A percentile compares a stretch with the other conserved stretches of the same genome.
Evolutionary conservation across 53 echinoderm and acorn worm species (phyloP).

Genomic region (Actinopyga echinites): DNA sequence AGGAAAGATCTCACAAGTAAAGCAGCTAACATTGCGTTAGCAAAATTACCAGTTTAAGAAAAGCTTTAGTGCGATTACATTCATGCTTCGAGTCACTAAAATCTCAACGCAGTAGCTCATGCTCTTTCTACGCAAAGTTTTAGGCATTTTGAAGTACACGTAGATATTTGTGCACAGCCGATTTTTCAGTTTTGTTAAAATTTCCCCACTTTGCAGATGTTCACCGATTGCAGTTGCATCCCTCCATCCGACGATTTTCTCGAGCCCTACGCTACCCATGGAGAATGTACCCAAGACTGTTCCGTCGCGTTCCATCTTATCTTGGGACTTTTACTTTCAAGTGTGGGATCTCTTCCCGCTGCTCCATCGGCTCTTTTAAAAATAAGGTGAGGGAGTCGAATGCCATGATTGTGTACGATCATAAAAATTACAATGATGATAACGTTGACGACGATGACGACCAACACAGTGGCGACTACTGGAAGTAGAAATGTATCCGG

Average conservation of each 20-base stretch:
- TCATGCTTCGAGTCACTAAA: no score
- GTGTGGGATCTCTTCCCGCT: slow-evolving; percentile 29
- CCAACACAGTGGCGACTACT: not conserved
- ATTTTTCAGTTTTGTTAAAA: not conserved
- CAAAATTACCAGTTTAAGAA: no score
- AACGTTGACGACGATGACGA: no score
- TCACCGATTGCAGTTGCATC: slow-evolving; percentile 49
- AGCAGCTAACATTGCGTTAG: no score
- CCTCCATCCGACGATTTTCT: not conserved
- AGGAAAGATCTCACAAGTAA: no score
- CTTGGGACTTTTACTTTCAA: slow-evolving; percentile 16
- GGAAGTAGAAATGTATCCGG: no score
- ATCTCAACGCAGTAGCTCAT: no score
- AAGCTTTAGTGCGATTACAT: no score
- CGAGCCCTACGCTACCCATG: not conserved
- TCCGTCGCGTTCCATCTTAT: slow-evolving; percentile 30
- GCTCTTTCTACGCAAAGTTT: no score
- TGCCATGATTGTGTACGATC: not conserved
- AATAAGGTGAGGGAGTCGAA: slow-evolving; percentile 34
- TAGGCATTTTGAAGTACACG: no score
- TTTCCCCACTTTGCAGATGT: slow-evolving; percentile 20
- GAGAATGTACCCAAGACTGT: slow-evolving; percentile 14
- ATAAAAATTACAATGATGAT: no score
- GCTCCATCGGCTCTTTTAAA: slow-evolving; percentile 46
- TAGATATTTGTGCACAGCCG: no score